Conservation (phyloP, 2,113 vertebrate species). For the Hypanus sabinus region DNA sequence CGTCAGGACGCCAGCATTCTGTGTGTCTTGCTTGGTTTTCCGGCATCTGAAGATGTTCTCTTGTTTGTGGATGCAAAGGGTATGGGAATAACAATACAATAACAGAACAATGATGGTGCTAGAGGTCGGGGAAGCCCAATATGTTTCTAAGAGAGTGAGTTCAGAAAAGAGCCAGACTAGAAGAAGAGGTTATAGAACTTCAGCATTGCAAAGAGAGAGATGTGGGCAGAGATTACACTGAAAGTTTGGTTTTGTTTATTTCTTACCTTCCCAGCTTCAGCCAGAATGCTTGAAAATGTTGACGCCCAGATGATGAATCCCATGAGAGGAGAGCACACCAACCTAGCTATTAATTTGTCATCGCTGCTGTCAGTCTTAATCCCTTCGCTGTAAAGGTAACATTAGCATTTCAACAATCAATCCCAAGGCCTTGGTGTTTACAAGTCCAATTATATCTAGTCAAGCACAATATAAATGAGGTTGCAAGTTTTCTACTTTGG, state of each 20-base stretch:
- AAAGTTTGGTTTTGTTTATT: neutral
- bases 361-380: neutral
- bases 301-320: neutral
- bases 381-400: neutral
- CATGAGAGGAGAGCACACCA: neutral
- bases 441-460: neutral
- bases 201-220: neutral
- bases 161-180: neutral
- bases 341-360: neutral
- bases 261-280: neutral
- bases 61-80: neutral
- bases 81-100: neutral
- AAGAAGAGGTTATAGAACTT: neutral
- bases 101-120: neutral
- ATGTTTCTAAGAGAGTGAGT: neutral
- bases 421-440: neutral
- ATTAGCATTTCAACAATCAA: neutral
- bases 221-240: neutral
- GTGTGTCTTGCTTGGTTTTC: too few relatives aligned
- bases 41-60: too few relatives aligned
- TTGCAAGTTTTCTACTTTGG: too few relatives aligned
- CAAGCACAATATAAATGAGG: neutral
- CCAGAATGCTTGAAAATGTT: neutral
- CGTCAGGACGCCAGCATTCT: too few relatives aligned
- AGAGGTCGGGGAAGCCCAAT: neutral